phyloP scores from a whole-genome alignment of 2,113 vertebrate genomes.

The Sapayoa aenigma region DNA sequence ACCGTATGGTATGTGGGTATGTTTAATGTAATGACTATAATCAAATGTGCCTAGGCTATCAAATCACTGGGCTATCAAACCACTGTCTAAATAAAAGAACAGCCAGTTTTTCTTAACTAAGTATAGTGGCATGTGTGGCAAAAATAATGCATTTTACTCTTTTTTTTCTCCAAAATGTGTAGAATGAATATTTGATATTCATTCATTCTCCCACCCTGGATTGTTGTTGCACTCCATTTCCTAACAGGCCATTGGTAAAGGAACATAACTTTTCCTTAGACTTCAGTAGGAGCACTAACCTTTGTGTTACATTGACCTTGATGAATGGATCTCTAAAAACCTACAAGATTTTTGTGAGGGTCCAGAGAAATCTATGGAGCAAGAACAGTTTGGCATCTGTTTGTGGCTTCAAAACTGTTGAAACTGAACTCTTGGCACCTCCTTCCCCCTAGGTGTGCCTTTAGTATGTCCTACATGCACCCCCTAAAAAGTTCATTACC shows the following conservation, averaged over 20 bases:
- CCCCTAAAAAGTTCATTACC: neutral
- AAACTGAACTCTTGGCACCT: neutral
- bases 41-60: neutral
- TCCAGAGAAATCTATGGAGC: neutral
- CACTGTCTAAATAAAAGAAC: neutral
- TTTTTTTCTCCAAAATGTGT: neutral
- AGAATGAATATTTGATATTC: neutral
- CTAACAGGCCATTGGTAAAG: neutral
- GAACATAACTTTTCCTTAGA: neutral
- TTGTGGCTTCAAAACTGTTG: neutral
- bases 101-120: neutral
- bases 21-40: neutral
- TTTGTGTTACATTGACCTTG: neutral
- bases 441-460: neutral
- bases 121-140: neutral
- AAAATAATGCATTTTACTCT: neutral
- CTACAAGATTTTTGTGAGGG: neutral
- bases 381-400: neutral
- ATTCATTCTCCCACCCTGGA: neutral
- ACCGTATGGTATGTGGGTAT: neutral
- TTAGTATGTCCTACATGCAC: neutral
- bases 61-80: neutral
- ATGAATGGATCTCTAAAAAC: neutral
- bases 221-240: neutral
- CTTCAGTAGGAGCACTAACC: neutral